These are phyloP conservation scores for Bombus confusus DNA, from an alignment of 1,140 invertebrate genomes.

Conservation along the genomic window DNA sequence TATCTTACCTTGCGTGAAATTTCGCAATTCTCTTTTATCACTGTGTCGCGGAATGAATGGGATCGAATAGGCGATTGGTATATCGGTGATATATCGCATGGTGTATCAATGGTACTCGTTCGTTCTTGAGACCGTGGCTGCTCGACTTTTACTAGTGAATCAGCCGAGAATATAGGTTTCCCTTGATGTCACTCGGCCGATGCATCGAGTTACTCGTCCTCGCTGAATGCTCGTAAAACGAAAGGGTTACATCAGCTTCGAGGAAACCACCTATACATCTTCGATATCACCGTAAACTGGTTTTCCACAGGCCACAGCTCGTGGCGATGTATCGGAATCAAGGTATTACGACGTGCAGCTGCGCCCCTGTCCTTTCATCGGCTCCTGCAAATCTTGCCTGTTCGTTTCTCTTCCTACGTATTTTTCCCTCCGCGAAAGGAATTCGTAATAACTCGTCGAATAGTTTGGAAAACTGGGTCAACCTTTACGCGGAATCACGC, in stretches of 20 bases:
- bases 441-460: conserved; percentile 48
- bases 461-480: conserved; percentile 35
- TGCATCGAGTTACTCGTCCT: conserved; percentile 39
- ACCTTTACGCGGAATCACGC: conserved; percentile 12
- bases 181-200: conserved; percentile 23
- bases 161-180: conserved; percentile 37
- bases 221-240: conserved; percentile 54
- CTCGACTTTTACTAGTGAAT: conserved; percentile 51
- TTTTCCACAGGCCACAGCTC: background rate
- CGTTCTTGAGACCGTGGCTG: background rate
- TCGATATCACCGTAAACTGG: conserved; percentile 44
- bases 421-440: conserved; percentile 7
- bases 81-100: too few species aligned
- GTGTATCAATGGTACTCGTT: background rate
- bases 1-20: background rate
- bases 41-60: background rate
- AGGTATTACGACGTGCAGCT: conserved; percentile 39
- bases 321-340: conserved; percentile 40
- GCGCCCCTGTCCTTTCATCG: conserved; percentile 29
- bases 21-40: background rate
- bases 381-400: background rate
- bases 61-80: background rate
- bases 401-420: conserved; percentile 4
- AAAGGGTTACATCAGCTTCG: conserved; percentile 46
- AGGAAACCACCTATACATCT: conserved; percentile 22